phyloP scores from a whole-genome alignment of 2,113 vertebrate species.

The Periophthalmus modestus region DNA sequence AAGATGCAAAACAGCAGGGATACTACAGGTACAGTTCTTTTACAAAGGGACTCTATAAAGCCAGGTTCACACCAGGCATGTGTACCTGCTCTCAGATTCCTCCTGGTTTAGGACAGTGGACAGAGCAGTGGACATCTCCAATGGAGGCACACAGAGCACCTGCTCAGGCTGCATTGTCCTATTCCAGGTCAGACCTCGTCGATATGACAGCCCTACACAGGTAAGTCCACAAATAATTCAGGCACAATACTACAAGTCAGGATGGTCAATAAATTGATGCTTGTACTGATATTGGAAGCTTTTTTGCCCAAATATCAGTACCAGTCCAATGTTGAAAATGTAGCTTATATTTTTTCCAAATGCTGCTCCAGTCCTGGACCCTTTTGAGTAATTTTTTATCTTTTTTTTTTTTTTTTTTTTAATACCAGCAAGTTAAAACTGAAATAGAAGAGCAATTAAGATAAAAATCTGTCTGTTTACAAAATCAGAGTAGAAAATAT shows the following conservation, averaged over 20 bases:
- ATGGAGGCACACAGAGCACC: constrained; percentile 81
- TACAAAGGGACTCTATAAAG: not conserved
- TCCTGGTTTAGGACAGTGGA: constrained; percentile 60
- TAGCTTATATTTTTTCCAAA: not conserved
- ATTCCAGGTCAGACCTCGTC: constrained; percentile 88
- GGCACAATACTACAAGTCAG: not conserved
- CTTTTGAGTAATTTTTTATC: not conserved
- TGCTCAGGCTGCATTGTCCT: constrained; percentile 77
- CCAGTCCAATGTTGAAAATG: too few relatives aligned
- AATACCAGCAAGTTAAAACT: too few relatives aligned
- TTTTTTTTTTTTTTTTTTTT: too few relatives aligned
- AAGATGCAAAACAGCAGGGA: too few relatives aligned
- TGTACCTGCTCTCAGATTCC: constrained; percentile 77
- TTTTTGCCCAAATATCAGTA: too few relatives aligned
- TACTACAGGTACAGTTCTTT: not conserved
- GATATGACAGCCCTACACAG: constrained; percentile 89
- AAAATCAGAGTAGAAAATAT: too few relatives aligned
- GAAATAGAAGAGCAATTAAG: too few relatives aligned
- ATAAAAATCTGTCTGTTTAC: too few relatives aligned
- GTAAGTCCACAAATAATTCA: not conserved
- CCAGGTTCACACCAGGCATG: not conserved
- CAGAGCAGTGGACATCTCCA: constrained; percentile 83
- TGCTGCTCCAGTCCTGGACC: not conserved
- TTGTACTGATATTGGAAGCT: not conserved
- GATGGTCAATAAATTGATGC: not conserved